Conservation (phyloP, 1,140 invertebrate genomes). For the Drosophila persimilis region DNA sequence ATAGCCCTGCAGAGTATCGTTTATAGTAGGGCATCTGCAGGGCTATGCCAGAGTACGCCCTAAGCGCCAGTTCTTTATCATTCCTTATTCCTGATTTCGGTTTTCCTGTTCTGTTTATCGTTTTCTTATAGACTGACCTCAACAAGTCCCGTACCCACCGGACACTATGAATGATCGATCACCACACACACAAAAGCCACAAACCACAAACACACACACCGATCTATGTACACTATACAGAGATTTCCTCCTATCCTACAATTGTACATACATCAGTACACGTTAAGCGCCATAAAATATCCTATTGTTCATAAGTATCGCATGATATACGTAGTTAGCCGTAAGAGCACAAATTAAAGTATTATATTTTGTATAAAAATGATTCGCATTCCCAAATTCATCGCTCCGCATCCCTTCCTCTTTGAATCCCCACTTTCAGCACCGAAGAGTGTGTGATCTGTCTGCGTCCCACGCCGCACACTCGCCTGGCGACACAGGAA, state of each 20-base stretch:
- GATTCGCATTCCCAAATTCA: background rate
- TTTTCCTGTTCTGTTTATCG: constrained; percentile 41
- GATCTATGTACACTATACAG: constrained; percentile 37
- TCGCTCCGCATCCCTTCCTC: background rate
- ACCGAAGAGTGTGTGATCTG: constrained; percentile 79
- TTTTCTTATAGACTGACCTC: constrained; percentile 74
- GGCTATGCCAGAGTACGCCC: background rate
- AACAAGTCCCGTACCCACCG: constrained; percentile 73
- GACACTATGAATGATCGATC: constrained; percentile 71
- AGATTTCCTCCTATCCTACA: constrained; percentile 45
- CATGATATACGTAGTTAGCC: constrained; percentile 15
- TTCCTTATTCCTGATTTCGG: constrained; percentile 32
- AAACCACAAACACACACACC: constrained; percentile 16
- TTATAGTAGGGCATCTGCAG: constrained; percentile 19
- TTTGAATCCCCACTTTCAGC: constrained; percentile 53
- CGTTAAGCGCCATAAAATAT: background rate
- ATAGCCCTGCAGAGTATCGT: background rate
- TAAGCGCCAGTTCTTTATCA: background rate
- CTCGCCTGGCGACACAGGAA: constrained; percentile 56
- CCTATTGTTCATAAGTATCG: constrained; percentile 48
- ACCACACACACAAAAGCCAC: constrained; percentile 17
- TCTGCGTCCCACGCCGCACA: constrained; percentile 59
- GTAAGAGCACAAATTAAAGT: constrained; percentile 62
- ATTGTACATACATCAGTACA: constrained; percentile 15
- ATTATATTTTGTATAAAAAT: constrained; percentile 57